Evolutionary conservation across 2,888 invertebrate species (phyloP), one percentile per base, ranked within the genome.

Genomic region (Hybos culiciformis): DNA sequence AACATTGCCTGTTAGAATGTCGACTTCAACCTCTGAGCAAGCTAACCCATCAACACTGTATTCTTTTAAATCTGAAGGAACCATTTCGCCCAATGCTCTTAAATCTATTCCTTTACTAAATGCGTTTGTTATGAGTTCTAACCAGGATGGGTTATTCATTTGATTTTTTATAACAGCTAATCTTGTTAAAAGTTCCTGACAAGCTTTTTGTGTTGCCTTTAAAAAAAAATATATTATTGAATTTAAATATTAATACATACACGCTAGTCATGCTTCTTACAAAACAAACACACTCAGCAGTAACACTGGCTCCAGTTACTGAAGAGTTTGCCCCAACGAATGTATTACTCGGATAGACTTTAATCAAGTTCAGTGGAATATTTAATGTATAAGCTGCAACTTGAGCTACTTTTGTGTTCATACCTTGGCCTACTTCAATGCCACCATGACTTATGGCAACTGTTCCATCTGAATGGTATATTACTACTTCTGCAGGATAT

Each of bases 401-500:
- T 70, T 85, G 85, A 8, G 78, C 76, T 2, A 70, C 74, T 68
- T 83, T 83, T 0, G 82, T 83, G 47, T 75, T 77, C 37, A 84
- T 71, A 9, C 88, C 88, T 67, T 90, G 90, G 0, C 90, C 90
- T 56, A 80, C 75, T 68, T 84, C 83, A 21, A 80, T 68, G 2
- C 81, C 83, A 12, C 80, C 80, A 52, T 84, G 83, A 3, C 74
- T 66, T 7, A 88, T 66, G 1, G 77, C 70, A 2, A 90, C 80
- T 1, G 77, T 74, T 2, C 78, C 84, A 58, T 84, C 83, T 3
- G 73, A 71, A 19, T 77, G 78, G 55, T 77, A 83, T 43, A 88
- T 74, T 1, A 78, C 70, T 14, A 85, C 68, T 17, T 75, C 67
- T 0, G 77, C 74, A 39, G 74, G 69, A 46, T 64, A 77, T 41